phyloP scores from a whole-genome alignment of 2,888 invertebrate species.

The Volucella bombylans region DNA sequence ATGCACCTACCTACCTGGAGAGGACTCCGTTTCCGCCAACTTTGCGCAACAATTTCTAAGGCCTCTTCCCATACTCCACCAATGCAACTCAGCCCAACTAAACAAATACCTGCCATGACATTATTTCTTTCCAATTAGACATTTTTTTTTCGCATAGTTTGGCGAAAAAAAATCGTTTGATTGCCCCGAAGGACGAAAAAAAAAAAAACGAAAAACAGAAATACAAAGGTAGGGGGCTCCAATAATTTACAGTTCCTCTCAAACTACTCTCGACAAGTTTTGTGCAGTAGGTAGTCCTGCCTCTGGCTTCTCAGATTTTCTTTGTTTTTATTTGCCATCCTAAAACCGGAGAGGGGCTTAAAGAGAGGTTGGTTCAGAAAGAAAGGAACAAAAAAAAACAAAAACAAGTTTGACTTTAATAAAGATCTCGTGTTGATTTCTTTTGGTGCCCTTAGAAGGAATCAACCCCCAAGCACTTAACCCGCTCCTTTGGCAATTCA shows the following conservation, averaged over 20 bases:
- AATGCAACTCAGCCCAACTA: neutral
- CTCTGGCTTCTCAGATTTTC: conserved; percentile 66
- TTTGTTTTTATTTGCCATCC: conserved; percentile 69
- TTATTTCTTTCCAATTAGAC: conserved; percentile 70
- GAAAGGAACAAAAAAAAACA: conserved; percentile 21
- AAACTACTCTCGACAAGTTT: conserved; percentile 44
- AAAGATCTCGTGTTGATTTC: conserved; percentile 74
- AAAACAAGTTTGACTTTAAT: conserved; percentile 68
- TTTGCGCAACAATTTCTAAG: conserved; percentile 28
- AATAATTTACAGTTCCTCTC: conserved; percentile 68
- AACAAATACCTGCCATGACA: conserved; percentile 53
- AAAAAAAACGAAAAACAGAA: neutral
- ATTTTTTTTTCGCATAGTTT: conserved; percentile 50
- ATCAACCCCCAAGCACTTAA: conserved; percentile 59
- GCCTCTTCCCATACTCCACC: neutral
- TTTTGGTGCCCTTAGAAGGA: conserved; percentile 38
- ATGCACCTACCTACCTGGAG: too few species aligned
- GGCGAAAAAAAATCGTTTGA: conserved; percentile 55
- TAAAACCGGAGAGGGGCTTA: conserved; percentile 23
- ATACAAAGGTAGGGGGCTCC: conserved; percentile 29
- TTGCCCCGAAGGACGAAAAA: conserved; percentile 41
- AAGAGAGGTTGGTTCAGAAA: conserved; percentile 1
- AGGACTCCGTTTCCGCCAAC: neutral
- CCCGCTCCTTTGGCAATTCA: conserved; percentile 73
- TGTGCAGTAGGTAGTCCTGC: conserved; percentile 34